Base-by-base conservation (phyloP, 2,888 invertebrate species). In the Plebejus melissa region DNA sequence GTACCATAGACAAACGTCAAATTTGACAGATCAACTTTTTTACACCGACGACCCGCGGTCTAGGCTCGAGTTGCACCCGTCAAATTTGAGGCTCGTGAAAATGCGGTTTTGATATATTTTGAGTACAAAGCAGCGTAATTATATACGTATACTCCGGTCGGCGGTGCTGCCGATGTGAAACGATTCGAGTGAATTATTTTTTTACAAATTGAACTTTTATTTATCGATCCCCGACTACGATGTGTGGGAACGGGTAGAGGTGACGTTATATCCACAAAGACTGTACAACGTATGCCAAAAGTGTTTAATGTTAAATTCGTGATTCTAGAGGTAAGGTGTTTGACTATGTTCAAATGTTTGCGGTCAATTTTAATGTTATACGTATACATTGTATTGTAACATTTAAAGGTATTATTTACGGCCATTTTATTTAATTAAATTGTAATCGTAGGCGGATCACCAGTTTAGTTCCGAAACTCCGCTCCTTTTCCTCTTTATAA, bases 271-370 rank as follows among this genome's bases (percentile, higher is more conserved):
- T 71, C 57, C 36, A 41, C 57, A 75, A 71, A 75, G 75, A 75
- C 75, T 75, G 75, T 75, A 75, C 57, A 71, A 75, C 38, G 75
- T 71, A 75, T 75, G 75, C 75, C 75, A 75, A 75, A 75, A 75
- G 70, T 75, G 70, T 70, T 75, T 75, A 71, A 69, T 54, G 57
- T 58, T 70, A 75, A 75, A 71, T 70, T 75, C 58, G 75, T 75
- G 75, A 75, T 75, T 69, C 41, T 75, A 75, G 75, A n/a, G 28
- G 28, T 75, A 75, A 75, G 75, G 16, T 16, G 60, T 60, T 32
- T 58, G 46, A 71, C 57, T 22, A 70, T 58, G 70, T 41, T 46
- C 70, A 58, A 70, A 32, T 57, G 46, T 36, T 65, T 22, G 54
- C 28, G 72, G 72, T 72, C 72, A 72, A 72, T 72, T 54, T 72